These are phyloP conservation scores for Emys orbicularis DNA, from an alignment of 2,797 vertebrate species.

Conservation along the genomic window DNA sequence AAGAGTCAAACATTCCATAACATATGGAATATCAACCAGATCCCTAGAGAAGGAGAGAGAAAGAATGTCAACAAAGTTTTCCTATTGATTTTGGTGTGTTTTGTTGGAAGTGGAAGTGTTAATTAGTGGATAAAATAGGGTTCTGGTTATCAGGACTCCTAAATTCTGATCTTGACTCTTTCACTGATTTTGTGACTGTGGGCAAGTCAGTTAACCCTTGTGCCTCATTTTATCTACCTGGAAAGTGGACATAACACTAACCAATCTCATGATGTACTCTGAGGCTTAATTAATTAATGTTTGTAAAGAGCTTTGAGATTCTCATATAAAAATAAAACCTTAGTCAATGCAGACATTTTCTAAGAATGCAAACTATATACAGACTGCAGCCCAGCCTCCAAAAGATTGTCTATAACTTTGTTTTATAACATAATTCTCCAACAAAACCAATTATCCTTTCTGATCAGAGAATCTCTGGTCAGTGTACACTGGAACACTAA, in stretches of 20 bases:
- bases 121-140: neutral
- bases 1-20: conserved; percentile 59
- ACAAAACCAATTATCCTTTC: neutral
- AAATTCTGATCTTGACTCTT: neutral
- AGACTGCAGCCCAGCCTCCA: neutral
- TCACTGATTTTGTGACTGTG: neutral
- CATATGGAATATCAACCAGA: conserved; percentile 54
- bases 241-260: neutral
- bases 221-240: neutral
- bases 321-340: neutral
- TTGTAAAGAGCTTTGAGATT: neutral
- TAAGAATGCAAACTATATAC: neutral
- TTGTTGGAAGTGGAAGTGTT: neutral
- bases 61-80: neutral
- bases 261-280: neutral
- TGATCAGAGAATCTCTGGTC: neutral
- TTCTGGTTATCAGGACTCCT: neutral
- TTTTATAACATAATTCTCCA: neutral
- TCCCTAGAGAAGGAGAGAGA: conserved; percentile 67
- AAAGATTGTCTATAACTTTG: neutral
- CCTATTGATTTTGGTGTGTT: neutral
- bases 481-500: neutral
- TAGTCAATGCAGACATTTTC: neutral
- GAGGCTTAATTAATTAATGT: neutral
- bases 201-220: neutral